Evolutionary conservation across 2,797 vertebrate species (phyloP), one percentile per base, ranked within the genome.

Genomic region (Sparus aurata): DNA sequence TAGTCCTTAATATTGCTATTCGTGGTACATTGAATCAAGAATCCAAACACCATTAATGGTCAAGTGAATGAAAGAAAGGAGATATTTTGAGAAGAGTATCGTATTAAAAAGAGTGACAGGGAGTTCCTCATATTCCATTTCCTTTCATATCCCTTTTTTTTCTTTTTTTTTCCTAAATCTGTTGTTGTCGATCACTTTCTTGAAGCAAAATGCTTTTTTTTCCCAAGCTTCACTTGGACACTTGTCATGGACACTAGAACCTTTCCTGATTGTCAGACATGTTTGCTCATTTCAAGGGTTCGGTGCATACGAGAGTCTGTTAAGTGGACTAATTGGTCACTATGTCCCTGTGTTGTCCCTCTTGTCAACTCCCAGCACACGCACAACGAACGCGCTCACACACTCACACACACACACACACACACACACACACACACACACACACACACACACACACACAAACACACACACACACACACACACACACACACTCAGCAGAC

Each of bases 271-370:
- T 53, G 15, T 18, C 10, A 25, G 23, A 41, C 22, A 20, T 34
- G 43, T 57, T 54, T 71, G 50, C 61, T 47, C 2, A 61, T 75
- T 69, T 77, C 59, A 54, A 27, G 3, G 53, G n/a, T 30, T 83
- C 53, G 53, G 58, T 61, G 60, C 60, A 85, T 85, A 64, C 80
- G 17, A 78, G 73, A 65, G 57, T 82, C 54, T 41, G 54, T 72
- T 73, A 62, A 80, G 61, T 79, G 68, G 73, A 69, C 50, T 76
- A 43, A 62, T 66, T 68, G 69, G 34, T 72, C 16, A 60, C 64
- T 62, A 12, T 64, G 46, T 69, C 22, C 22, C 30, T 47, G 18
- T 63, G 49, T 63, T 54, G 46, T 59, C 47, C 41, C 46, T 67
- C 18, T 65, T 2, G 2, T 66, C 25, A 80, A n/a, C 43, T 50